Conservation (phyloP, 2,113 vertebrate genomes). For the Seriola rivoliana region DNA sequence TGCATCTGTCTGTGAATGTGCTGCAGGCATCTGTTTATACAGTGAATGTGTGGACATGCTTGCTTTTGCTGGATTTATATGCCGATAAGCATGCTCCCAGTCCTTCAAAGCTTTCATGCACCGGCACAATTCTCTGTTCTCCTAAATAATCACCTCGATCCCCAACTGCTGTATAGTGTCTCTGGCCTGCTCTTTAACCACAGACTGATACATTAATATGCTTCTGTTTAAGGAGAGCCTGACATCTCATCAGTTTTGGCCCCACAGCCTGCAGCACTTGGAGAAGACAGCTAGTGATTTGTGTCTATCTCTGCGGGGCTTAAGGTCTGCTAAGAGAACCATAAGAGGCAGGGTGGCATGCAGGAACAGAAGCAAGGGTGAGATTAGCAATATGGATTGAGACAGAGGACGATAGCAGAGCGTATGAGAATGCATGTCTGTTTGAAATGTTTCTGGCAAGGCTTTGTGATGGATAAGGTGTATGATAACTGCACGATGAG, state of each 20-base stretch:
- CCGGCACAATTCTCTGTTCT: not conserved
- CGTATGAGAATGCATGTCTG: slow-evolving; percentile 45
- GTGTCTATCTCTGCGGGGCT: slow-evolving; percentile 36
- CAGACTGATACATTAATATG: slow-evolving; percentile 52
- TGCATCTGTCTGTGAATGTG: not conserved
- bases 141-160: slow-evolving; percentile 5
- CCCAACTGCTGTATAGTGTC: not conserved
- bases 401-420: slow-evolving; percentile 41
- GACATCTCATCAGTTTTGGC: slow-evolving; percentile 61
- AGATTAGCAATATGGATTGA: slow-evolving; percentile 24
- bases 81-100: not conserved
- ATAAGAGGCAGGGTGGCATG: slow-evolving; percentile 82
- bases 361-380: not conserved
- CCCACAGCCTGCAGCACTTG: slow-evolving; percentile 47
- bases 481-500: slow-evolving; percentile 3
- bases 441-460: slow-evolving; percentile 73
- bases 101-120: not conserved
- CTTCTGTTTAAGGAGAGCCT: slow-evolving; percentile 69
- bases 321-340: slow-evolving; percentile 65
- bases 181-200: slow-evolving; percentile 37
- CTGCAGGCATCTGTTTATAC: not conserved
- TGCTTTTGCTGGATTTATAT: slow-evolving; percentile 16
- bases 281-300: slow-evolving; percentile 69
- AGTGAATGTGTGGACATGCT: not conserved
- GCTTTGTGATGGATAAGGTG: slow-evolving; percentile 49